Percentiles rank a stretch among this genome's conserved stretches.
Evolutionary conservation across 2,888 invertebrate species (phyloP).

Genomic region (Caenorhabditis sinica): DNA sequence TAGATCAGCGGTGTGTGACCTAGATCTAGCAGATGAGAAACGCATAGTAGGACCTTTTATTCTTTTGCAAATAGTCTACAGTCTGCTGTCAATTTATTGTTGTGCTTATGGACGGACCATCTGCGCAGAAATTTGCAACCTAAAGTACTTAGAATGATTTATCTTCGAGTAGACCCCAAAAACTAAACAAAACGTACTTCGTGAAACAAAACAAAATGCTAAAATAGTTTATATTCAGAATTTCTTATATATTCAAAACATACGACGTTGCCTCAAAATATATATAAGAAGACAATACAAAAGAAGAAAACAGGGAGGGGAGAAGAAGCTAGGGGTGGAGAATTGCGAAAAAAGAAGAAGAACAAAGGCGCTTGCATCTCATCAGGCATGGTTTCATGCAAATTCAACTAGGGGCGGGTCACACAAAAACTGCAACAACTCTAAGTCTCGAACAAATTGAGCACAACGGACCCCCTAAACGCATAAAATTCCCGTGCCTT

Average conservation of each 20-base stretch:
- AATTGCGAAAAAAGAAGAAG: conserved; percentile 19
- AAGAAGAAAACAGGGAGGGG: conserved; percentile 14
- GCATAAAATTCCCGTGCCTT: conserved; percentile 62
- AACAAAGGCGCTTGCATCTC: conserved; percentile 28
- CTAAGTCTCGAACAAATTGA: conserved; percentile 52
- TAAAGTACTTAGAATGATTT: neutral
- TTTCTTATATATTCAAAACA: conserved; percentile 33
- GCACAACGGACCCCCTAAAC: conserved; percentile 60
- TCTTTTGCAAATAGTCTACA: neutral
- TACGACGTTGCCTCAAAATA: neutral
- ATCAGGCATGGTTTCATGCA: conserved; percentile 61
- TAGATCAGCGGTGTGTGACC: neutral
- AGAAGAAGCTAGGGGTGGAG: neutral
- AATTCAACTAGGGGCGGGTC: conserved; percentile 53
- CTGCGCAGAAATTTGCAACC: neutral
- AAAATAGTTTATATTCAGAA: conserved; percentile 30
- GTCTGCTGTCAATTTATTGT: too few relatives aligned
- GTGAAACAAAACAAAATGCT: neutral
- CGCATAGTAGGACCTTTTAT: neutral
- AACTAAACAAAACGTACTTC: conserved; percentile 4
- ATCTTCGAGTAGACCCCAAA: neutral
- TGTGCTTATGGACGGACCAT: too few relatives aligned
- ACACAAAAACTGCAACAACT: conserved; percentile 30
- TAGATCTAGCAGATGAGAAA: neutral
- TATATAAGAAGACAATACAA: conserved; percentile 6